A percentile compares a stretch with the other conserved stretches of the same genome.
Conservation (phyloP, 2,888 invertebrate species). For the Ommatoiulus sabulosus region DNA sequence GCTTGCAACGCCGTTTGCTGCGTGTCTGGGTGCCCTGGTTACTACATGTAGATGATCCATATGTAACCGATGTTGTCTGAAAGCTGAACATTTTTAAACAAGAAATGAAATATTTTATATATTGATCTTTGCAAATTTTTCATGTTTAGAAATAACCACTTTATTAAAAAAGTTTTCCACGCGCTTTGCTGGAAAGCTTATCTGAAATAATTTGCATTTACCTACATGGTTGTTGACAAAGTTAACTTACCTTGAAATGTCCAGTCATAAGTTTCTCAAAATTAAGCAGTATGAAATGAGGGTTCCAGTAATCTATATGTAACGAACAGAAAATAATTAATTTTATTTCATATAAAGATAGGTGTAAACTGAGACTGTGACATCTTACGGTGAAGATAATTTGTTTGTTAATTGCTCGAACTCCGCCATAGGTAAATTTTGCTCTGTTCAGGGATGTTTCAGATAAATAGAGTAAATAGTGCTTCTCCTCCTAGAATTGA, state of each 20-base stretch:
- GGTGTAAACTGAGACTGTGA: not conserved
- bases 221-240: too few species aligned
- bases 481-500: not conserved
- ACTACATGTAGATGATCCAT: too few species aligned
- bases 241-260: not conserved
- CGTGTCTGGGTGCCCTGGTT: too few species aligned
- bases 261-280: not conserved
- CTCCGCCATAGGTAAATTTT: not conserved
- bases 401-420: not conserved
- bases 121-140: too few species aligned
- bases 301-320: not conserved
- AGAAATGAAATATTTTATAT: too few species aligned
- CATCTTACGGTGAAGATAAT: not conserved
- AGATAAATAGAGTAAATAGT: not conserved
- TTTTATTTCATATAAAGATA: not conserved
- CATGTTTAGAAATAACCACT: too few species aligned
- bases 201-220: too few species aligned
- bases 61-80: too few species aligned
- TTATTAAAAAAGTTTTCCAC: too few species aligned
- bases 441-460: constrained; percentile 19
- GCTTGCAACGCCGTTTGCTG: too few species aligned
- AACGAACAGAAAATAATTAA: not conserved
- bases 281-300: not conserved
- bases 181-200: too few species aligned
- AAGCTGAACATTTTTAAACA: too few species aligned